These are phyloP conservation scores for Leptinotarsa undecemlineata DNA, from an alignment of 1,140 invertebrate genomes.

Conservation along the genomic window DNA sequence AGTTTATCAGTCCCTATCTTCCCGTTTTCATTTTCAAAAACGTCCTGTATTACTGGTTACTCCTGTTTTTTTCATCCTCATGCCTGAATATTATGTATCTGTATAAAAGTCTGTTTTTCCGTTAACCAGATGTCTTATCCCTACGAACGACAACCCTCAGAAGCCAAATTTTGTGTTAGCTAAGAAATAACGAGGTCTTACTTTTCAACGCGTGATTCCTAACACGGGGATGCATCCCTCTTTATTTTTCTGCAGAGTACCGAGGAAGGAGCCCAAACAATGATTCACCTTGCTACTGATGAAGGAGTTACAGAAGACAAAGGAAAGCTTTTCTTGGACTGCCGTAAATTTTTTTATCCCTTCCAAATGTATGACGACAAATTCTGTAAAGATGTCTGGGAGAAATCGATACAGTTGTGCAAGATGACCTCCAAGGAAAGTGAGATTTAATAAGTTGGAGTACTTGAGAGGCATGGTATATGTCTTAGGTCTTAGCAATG, in stretches of 20 bases:
- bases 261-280: slow-evolving; percentile 63
- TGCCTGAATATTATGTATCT: neutral
- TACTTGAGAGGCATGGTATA: too few species aligned
- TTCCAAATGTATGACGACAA: slow-evolving; percentile 9
- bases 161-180: too few species aligned
- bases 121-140: too few species aligned
- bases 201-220: too few species aligned
- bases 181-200: too few species aligned
- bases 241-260: slow-evolving; percentile 52
- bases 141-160: too few species aligned
- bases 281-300: slow-evolving; percentile 62
- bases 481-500: too few species aligned
- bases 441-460: neutral
- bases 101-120: slow-evolving; percentile 16
- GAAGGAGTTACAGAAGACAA: slow-evolving; percentile 57
- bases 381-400: slow-evolving; percentile 9
- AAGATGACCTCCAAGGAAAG: neutral
- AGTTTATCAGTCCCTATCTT: too few species aligned
- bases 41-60: too few species aligned
- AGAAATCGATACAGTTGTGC: neutral
- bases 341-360: slow-evolving; percentile 46
- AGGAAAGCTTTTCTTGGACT: slow-evolving; percentile 66
- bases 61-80: neutral
- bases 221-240: too few species aligned
- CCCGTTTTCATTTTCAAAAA: too few species aligned